These are phyloP conservation scores for Lithodes maja DNA, from an alignment of 2,888 invertebrate species.

Conservation along the genomic window DNA sequence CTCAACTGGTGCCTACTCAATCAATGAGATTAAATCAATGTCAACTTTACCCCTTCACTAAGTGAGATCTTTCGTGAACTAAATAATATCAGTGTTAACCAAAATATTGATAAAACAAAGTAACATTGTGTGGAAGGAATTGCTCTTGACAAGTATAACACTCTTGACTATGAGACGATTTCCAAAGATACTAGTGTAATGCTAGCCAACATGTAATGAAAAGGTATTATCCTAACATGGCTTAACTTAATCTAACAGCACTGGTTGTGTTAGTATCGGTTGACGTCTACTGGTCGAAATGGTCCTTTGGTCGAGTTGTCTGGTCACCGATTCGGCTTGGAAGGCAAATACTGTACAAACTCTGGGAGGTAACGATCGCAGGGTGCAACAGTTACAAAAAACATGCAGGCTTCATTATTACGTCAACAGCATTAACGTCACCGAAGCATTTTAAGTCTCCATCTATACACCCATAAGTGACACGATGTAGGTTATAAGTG, in stretches of 20 bases:
- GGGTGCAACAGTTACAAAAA: conserved; percentile 11
- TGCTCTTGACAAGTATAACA: too few relatives aligned
- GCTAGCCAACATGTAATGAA: too few relatives aligned
- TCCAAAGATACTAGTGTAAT: too few relatives aligned
- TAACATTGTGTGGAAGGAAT: not conserved
- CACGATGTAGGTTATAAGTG: not conserved
- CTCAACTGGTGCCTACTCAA: too few relatives aligned
- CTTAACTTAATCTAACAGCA: too few relatives aligned
- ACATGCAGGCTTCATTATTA: conserved; percentile 14
- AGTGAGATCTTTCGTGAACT: not conserved
- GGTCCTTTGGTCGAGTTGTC: not conserved
- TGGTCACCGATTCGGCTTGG: conserved; percentile 36
- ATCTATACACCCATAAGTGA: not conserved
- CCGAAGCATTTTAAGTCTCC: not conserved
- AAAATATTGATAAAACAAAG: not conserved
- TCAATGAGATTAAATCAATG: too few relatives aligned
- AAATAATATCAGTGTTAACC: not conserved
- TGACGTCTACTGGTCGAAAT: too few relatives aligned
- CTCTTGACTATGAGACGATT: too few relatives aligned
- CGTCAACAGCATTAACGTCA: too few relatives aligned
- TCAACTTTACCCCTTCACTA: conserved; percentile 15
- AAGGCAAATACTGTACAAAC: conserved; percentile 35
- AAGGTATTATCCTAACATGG: too few relatives aligned
- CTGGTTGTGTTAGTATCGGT: too few relatives aligned
- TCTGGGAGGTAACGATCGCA: conserved; percentile 8